A percentile compares a stretch with the other conserved stretches of the same genome.
Evolutionary conservation across 2,888 invertebrate species (phyloP).

Genomic region (Miltochrista miniata): DNA sequence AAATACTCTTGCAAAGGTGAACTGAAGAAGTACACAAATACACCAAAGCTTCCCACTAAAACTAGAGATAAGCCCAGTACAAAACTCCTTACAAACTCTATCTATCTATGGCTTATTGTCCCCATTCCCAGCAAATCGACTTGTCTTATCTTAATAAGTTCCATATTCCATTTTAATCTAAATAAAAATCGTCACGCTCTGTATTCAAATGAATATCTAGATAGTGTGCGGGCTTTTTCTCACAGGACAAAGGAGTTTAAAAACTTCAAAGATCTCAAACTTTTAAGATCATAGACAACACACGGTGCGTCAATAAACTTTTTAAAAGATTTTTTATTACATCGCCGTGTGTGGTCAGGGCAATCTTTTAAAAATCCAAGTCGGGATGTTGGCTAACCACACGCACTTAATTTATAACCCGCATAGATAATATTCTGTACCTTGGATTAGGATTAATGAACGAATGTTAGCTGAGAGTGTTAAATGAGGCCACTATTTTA

Average conservation of each 20-base stretch:
- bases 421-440: slow-evolving; percentile 54
- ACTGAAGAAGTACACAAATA: no score
- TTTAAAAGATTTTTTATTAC: slow-evolving; percentile 23
- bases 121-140: background rate
- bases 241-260: slow-evolving; percentile 31
- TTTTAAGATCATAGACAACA: slow-evolving; percentile 35
- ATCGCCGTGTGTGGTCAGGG: slow-evolving; percentile 66
- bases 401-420: slow-evolving; percentile 61
- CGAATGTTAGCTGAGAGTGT: slow-evolving; percentile 36
- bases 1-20: no score
- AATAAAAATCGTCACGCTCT: slow-evolving; percentile 29
- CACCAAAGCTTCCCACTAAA: background rate
- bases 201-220: slow-evolving; percentile 37
- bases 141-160: slow-evolving; percentile 23
- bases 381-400: slow-evolving; percentile 61
- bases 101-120: slow-evolving; percentile 9
- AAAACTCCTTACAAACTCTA: background rate
- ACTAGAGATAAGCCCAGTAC: background rate
- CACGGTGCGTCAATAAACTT: slow-evolving; percentile 34
- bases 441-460: slow-evolving; percentile 60
- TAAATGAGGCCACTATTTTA: slow-evolving; percentile 36
- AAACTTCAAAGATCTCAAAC: no score
- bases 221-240: slow-evolving; percentile 31
- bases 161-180: slow-evolving; percentile 26
- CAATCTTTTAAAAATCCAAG: slow-evolving; percentile 44